phyloP scores from a whole-genome alignment of 2,797 vertebrate species.

The Acridotheres tristis region DNA sequence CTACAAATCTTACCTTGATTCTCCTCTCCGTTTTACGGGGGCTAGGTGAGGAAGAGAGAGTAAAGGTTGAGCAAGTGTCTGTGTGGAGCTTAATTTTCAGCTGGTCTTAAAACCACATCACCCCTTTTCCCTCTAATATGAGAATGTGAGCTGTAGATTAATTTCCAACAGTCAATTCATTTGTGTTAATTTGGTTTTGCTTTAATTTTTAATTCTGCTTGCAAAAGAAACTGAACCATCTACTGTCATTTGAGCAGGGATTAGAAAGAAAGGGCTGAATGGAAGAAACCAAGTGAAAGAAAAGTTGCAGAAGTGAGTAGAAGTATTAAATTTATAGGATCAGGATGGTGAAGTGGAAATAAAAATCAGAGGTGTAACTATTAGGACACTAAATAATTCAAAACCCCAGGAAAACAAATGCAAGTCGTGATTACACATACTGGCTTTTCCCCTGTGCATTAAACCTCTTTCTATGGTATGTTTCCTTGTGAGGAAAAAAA shows the following conservation, averaged over 20 bases:
- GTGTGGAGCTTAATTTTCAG: background rate
- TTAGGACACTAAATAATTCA: background rate
- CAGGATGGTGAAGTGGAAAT: background rate
- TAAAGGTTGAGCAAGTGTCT: no score
- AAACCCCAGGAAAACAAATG: background rate
- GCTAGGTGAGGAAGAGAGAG: background rate
- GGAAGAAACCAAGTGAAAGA: background rate
- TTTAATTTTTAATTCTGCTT: background rate
- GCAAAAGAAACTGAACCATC: background rate
- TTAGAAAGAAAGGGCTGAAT: background rate
- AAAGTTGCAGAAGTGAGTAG: background rate
- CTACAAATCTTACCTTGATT: background rate
- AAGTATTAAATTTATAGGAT: background rate
- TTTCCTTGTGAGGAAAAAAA: background rate
- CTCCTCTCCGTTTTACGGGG: background rate
- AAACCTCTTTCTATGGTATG: background rate
- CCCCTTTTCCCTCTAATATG: background rate
- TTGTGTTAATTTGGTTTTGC: background rate
- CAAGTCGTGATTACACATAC: background rate
- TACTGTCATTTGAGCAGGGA: background rate
- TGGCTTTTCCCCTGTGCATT: background rate
- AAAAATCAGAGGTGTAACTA: background rate
- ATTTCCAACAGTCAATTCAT: background rate
- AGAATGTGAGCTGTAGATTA: background rate
- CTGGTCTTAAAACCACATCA: background rate